These are phyloP conservation scores for Palythoa grandis DNA, from an alignment of 92 coral and sea anemone species.

Conservation along the genomic window DNA sequence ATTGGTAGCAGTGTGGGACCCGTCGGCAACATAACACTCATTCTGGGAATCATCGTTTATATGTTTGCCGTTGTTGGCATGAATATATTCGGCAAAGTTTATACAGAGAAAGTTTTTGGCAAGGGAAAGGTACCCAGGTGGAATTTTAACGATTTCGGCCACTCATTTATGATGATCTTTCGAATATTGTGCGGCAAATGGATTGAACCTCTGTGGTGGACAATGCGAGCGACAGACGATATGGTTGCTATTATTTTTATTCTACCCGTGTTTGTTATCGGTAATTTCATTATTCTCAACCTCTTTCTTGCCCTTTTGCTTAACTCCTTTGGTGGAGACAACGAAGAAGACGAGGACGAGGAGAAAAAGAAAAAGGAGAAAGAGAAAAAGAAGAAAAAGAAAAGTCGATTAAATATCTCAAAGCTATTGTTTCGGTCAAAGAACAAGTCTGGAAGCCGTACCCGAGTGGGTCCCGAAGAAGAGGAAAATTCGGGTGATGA, in stretches of 20 bases:
- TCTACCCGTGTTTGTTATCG: conserved; percentile 91
- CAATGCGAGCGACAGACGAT: conserved; percentile 74
- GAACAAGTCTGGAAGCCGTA: conserved; percentile 78
- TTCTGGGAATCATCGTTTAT: conserved; percentile 90
- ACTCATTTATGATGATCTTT: conserved; percentile 97
- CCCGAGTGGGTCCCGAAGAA: conserved; percentile 89
- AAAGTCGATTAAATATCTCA: conserved; percentile 50
- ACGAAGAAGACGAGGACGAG: conserved; percentile 78
- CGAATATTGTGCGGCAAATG: conserved; percentile 97
- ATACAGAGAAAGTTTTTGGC: conserved; percentile 46
- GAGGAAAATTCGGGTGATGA: conserved; percentile 61
- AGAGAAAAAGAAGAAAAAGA: conserved; percentile 68
- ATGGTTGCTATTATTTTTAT: conserved; percentile 78
- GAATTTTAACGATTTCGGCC: conserved; percentile 91
- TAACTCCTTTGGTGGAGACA: conserved; percentile 92
- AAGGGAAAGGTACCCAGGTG: conserved; percentile 69
- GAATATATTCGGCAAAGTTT: conserved; percentile 76
- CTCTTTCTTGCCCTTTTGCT: conserved; percentile 95
- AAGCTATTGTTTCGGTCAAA: conserved; percentile 59
- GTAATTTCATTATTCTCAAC: conserved; percentile 93
- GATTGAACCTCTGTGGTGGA: conserved; percentile 98
- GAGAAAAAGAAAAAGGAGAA: conserved; percentile 80
- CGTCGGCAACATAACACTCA: conserved; percentile 95
- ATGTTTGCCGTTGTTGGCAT: conserved; percentile 99
- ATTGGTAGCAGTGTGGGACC: conserved; percentile 98